Evolutionary conservation across 2,797 vertebrate genomes (phyloP), one percentile per base, ranked within the genome.

Genomic region (Sphenopsis melanotis): DNA sequence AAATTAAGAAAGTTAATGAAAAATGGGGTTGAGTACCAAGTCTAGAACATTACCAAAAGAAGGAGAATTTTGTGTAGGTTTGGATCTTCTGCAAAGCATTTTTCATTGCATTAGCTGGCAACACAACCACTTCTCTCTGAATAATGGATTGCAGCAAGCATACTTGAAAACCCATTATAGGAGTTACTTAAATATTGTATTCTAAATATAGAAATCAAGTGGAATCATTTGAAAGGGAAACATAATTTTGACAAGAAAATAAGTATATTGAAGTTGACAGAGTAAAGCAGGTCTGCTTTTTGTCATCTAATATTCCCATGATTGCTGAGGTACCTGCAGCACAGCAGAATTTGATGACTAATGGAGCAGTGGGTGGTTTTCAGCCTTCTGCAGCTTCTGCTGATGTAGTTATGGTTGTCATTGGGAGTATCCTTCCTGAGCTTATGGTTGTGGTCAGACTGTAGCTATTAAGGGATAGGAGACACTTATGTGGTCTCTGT

Each of bases 221-320:
- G 50, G 61, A 93, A 88, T 56, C 0, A 0, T 88, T 97, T 63
- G 36, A 81, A 91, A 91, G 26, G 15, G 24, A 91, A 95, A 53
- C 29, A 81, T 65, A 91, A 76, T 92, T 97, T 87, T 86, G 66
- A 94, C 87, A 92, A 69, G 71, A 86, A 93, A 96, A 93, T 83
- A 93, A 92, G 65, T 82, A 49, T 60, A 91, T 94, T 92, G 89
- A 81, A 7, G 44, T 46, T 90, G 87, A 72, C 56, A 90, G 77
- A 49, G 32, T 79, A 96, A 96, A 95, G 30, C 41, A 82, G 61
- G 59, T 27, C 69, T 83, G 72, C 41, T 88, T 91, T 84, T 66
- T 93, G 76, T 89, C 83, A 78, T 69, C 65, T 53, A 79, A 75
- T 89, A 82, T 64, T 76, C 55, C 55, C 17, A 9, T 32, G 83